Evolutionary conservation across 2,113 vertebrate genomes (phyloP), one percentile per base, ranked within the genome.

Genomic region (Laticauda laticaudata): DNA sequence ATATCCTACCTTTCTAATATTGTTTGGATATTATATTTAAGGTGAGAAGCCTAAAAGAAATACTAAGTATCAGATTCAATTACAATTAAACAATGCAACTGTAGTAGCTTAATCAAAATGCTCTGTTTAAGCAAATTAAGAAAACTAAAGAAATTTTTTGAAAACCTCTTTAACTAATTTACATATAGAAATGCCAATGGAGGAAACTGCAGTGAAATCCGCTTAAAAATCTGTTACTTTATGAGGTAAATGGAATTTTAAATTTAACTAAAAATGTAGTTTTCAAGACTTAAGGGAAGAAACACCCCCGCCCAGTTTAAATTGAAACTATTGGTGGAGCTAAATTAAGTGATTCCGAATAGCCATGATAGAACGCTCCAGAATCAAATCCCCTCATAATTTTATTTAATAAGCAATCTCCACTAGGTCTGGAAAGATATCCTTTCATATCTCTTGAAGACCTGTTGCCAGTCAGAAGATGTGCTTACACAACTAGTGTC

Each of bases 181-280:
- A 99, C 99, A 0, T 99, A 99, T 55, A 98, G 98, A 91, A 97
- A 98, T 97, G 98, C 98, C 91, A 96, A 93, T n/a, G 98, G 96
- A 75, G 98, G 98, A 61, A 95, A 95, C 95, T 97, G 98, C 93
- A 96, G 98, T 94, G 97, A 97, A 92, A 99, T 98, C 92, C 98
- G 98, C 92, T 96, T 99, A 94, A 99, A 99, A 98, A 99, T 99
- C 96, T 99, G 99, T 95, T 99, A 98, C 95, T 98, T 99, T 94
- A 99, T 99, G 98, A 99, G 99, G 99, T 99, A 98, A 98, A 95
- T 14, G 54, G n/a, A 15, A 15, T 95, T 88, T 93, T 75, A 69
- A 69, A 86, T 86, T 94, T 39, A 91, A 91, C 69, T 56, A 94
- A 56, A 23, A 57, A 87, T 57, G 21, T 12, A 94, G 69, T 91